Conservation (phyloP, 1,140 invertebrate species). For the Drosophila nikananu region DNA sequence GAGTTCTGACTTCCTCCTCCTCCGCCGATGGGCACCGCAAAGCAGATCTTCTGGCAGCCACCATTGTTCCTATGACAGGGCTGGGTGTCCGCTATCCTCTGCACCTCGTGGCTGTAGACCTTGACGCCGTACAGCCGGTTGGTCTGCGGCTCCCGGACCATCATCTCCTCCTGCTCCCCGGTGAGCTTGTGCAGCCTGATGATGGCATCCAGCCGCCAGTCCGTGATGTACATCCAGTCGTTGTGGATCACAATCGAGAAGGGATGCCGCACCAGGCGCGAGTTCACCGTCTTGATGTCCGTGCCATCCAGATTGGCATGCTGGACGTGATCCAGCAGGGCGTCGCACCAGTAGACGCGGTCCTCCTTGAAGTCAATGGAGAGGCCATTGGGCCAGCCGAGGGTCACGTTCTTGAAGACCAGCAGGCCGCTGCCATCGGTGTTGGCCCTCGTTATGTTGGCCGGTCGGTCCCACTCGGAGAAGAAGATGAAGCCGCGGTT, state of each 20-base stretch:
- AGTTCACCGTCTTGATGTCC: slow-evolving; percentile 96
- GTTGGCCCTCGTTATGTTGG: slow-evolving; percentile 96
- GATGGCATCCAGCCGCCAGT: slow-evolving; percentile 98
- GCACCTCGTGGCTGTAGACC: slow-evolving; percentile 93
- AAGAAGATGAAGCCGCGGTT: slow-evolving; percentile 97
- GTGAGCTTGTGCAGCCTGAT: slow-evolving; percentile 95
- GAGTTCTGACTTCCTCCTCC: neutral
- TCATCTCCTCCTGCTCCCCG: slow-evolving; percentile 93
- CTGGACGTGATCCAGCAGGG: slow-evolving; percentile 97
- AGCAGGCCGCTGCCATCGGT: slow-evolving; percentile 94
- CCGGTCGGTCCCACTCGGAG: slow-evolving; percentile 98
- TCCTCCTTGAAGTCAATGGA: slow-evolving; percentile 96
- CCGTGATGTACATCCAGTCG: slow-evolving; percentile 98
- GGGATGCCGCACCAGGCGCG: slow-evolving; percentile 95
- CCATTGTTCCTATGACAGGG: slow-evolving; percentile 95
- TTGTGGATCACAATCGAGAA: slow-evolving; percentile 98
- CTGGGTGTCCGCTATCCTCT: slow-evolving; percentile 90
- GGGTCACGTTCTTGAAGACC: slow-evolving; percentile 96
- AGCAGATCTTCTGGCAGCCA: slow-evolving; percentile 97
- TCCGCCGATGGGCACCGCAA: slow-evolving; percentile 90
- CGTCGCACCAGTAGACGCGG: slow-evolving; percentile 97
- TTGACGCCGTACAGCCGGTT: slow-evolving; percentile 97
- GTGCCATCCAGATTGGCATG: slow-evolving; percentile 97
- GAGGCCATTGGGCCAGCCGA: slow-evolving; percentile 98
- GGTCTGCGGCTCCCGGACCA: slow-evolving; percentile 95